Base-by-base conservation (phyloP, 2,113 vertebrate genomes). In the Toxostoma redivivum region DNA sequence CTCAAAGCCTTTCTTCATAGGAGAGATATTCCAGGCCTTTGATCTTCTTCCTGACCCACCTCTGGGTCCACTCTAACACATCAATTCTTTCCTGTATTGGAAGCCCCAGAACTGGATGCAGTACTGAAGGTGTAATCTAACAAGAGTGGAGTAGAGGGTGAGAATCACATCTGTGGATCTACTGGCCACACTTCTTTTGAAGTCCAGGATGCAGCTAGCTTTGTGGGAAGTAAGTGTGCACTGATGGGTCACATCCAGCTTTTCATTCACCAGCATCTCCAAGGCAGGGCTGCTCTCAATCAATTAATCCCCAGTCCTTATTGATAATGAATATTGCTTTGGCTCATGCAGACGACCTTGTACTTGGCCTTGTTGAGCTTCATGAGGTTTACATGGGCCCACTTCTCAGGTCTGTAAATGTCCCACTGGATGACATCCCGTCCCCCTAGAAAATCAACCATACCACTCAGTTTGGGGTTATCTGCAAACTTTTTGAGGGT, bases 201-300 rank as follows among this genome's bases (percentile, higher is more conserved):
- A 56, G 6, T 28, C 4, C 37, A 28, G 14, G 20, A 23, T 10
- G 23, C 1, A 7, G 3, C 5, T n/a, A 15, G 12, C 21, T 67
- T 84, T 54, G 6, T 54, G 31, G 27, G 31, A 22, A 53, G 3
- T 4, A 3, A 65, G 10, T 0, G 0, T 17, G 16, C 10, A 5
- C 8, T 65, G 16, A 35, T 22, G 7, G 5, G 3, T 81, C 10
- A 25, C 5, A 21, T 42, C 23, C 25, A 64, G 7, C 7, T 58
- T 53, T 70, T 76, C 5, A 38, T 37, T 16, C 19, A 33, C 15
- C 25, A 70, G 10, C 10, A 64, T 5, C 12, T 6, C 3, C 3
- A 62, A 64, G 23, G 11, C 33, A 40, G 12, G 25, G 11, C 15
- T 84, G 4, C 3, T 73, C 7, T 51, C 61, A 57, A 33, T 67